Percentiles rank a stretch among this genome's conserved stretches.
phyloP scores from a whole-genome alignment of 2,888 invertebrate species.

The Drosophila formosana region DNA sequence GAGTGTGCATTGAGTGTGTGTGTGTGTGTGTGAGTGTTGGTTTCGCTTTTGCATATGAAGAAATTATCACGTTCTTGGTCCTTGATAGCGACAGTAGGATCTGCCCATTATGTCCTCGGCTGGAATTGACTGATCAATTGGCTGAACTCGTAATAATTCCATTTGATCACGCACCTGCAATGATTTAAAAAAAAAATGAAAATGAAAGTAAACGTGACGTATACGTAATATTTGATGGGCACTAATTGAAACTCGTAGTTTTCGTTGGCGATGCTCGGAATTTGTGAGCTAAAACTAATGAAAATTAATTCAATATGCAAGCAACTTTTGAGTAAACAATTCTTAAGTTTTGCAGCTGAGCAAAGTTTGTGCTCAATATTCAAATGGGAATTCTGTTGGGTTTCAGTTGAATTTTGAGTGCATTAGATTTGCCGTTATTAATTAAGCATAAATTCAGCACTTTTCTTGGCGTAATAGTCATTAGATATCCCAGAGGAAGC shows the following conservation, averaged over 20 bases:
- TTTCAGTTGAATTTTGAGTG: slow-evolving; percentile 6
- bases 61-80: slow-evolving; percentile 85
- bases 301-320: slow-evolving; percentile 59
- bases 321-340: slow-evolving; percentile 40
- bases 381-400: slow-evolving; percentile 35
- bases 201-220: background rate
- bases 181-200: slow-evolving; percentile 14
- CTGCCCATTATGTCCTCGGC: slow-evolving; percentile 87
- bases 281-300: slow-evolving; percentile 34
- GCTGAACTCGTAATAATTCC: slow-evolving; percentile 86
- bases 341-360: slow-evolving; percentile 40
- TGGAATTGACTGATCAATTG: slow-evolving; percentile 87
- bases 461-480: background rate
- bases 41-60: slow-evolving; percentile 64
- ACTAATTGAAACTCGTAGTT: background rate
- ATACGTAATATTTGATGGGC: slow-evolving; percentile 15
- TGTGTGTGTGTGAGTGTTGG: slow-evolving; percentile 9
- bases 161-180: slow-evolving; percentile 87
- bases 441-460: slow-evolving; percentile 11
- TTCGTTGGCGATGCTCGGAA: slow-evolving; percentile 21
- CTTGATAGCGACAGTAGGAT: slow-evolving; percentile 87
- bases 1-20: slow-evolving; percentile 12
- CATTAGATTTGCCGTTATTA: slow-evolving; percentile 13
- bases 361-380: slow-evolving; percentile 42
- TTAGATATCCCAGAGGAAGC: slow-evolving; percentile 4